Evolutionary conservation across 2,113 vertebrate genomes (phyloP), one percentile per base, ranked within the genome.

Genomic region (Poicephalus meyeri): DNA sequence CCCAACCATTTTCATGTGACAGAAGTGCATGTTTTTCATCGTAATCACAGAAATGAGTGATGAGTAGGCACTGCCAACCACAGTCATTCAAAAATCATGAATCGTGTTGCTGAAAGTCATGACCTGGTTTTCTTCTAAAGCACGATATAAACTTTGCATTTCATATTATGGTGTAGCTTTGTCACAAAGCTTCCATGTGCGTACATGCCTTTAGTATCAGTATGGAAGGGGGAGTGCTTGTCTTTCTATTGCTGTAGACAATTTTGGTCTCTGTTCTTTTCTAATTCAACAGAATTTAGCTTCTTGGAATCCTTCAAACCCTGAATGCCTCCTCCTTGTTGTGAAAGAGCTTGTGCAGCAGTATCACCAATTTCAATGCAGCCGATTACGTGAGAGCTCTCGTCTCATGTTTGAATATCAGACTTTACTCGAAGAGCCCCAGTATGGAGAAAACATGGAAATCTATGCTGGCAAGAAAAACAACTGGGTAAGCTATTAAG

Each of bases 301-400:
- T 90, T 98, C 98, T 90, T 99, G 99, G 99, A 98, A 99, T 89
- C 98, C 99, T 39, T 98, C 97, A 46, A 98, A 99, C 86, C 98
- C 99, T 1, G 99, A 99, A 95, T 99, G 99, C 94, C 98, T 99
- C 80, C 97, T 99, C 70, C 98, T 98, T 97, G 98, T 99, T 98
- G 99, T 99, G 93, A 99, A 99, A 98, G 99, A 99, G 95, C 98
- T 99, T 9, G 98, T 99, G 89, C 99, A 99, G 96, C 99, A 99
- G 89, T 99, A 99, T 97, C 99, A 99, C 93, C 98, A 98, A 46
- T 99, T 99, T 97, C 99, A 99, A 77, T 99, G 99, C 96, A 98
- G 99, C 94, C 98, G 99, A 71, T 98, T 99, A 69, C 98, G 98
- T 0, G 99, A 99, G 88, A 99, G 99, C 97, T 99, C 99, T 63